Percentiles rank a stretch among this genome's conserved stretches.
These are phyloP conservation scores for Emydoidea blandingii DNA, from an alignment of 2,797 vertebrate genomes.

Conservation along the genomic window DNA sequence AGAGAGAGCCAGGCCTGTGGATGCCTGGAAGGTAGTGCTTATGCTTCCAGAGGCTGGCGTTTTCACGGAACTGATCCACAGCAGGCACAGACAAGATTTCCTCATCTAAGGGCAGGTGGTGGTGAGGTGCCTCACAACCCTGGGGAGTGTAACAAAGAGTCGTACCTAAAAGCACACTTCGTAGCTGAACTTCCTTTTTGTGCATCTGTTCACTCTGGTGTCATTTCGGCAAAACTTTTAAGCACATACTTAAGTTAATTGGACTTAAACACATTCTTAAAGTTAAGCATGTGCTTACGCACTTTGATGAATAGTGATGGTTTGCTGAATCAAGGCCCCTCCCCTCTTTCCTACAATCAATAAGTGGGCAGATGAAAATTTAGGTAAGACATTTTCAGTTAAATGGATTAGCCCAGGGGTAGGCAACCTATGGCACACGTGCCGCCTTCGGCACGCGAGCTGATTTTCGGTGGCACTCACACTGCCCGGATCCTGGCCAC, in stretches of 20 bases:
- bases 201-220: neutral
- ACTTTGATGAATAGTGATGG: neutral
- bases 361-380: neutral
- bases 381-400: neutral
- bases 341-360: neutral
- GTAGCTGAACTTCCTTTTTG: neutral
- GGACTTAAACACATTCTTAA: neutral
- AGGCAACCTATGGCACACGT: too few species aligned
- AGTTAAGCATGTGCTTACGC: neutral
- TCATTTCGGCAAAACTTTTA: neutral
- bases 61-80: neutral
- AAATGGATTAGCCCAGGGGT: neutral
- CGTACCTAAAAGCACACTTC: neutral
- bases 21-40: neutral
- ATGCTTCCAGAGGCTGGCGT: too few species aligned
- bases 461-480: too few species aligned
- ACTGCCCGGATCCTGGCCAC: too few species aligned
- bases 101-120: neutral
- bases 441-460: too few species aligned
- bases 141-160: neutral
- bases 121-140: neutral
- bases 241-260: neutral
- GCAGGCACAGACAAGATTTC: neutral
- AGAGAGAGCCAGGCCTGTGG: neutral
- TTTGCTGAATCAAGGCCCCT: conserved; percentile 12